Evolutionary conservation across 2,888 invertebrate genomes (phyloP).

Genomic region (Brachyopa scutellaris): DNA sequence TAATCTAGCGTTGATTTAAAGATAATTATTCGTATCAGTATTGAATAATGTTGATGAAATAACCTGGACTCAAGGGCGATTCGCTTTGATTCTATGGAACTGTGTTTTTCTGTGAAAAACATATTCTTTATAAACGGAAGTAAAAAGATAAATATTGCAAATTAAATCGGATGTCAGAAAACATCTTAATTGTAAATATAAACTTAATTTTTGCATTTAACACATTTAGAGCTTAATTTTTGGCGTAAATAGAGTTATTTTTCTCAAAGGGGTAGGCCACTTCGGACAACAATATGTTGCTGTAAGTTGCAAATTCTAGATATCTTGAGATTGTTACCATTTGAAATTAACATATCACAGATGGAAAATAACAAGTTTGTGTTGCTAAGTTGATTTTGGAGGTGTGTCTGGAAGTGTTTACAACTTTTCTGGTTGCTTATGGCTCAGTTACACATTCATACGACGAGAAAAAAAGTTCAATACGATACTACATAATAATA

Average conservation of each 20-base stretch:
- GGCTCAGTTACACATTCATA: too few species aligned
- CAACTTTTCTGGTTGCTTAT: too few species aligned
- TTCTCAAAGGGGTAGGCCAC: background rate
- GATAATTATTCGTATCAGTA: conserved; percentile 9
- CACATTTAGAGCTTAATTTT: background rate
- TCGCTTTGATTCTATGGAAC: background rate
- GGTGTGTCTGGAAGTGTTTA: conserved; percentile 22
- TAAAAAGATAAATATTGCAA: background rate
- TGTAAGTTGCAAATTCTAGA: background rate
- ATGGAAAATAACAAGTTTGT: conserved; percentile 24
- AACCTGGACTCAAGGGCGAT: background rate
- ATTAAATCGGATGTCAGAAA: background rate
- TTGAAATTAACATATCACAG: conserved; percentile 25
- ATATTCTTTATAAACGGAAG: conserved; percentile 14
- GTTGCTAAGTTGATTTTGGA: conserved; percentile 15
- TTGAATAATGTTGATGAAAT: conserved; percentile 1
- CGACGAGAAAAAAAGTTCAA: too few species aligned
- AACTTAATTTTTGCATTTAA: background rate
- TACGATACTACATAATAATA: too few species aligned
- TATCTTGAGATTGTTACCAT: conserved; percentile 13
- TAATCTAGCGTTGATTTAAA: background rate
- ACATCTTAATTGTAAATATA: conserved; percentile 13
- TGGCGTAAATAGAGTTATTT: conserved; percentile 9
- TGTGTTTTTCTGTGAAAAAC: background rate
- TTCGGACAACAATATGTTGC: background rate